Base-by-base conservation (phyloP, 2,113 vertebrate species). In the Solea solea region DNA sequence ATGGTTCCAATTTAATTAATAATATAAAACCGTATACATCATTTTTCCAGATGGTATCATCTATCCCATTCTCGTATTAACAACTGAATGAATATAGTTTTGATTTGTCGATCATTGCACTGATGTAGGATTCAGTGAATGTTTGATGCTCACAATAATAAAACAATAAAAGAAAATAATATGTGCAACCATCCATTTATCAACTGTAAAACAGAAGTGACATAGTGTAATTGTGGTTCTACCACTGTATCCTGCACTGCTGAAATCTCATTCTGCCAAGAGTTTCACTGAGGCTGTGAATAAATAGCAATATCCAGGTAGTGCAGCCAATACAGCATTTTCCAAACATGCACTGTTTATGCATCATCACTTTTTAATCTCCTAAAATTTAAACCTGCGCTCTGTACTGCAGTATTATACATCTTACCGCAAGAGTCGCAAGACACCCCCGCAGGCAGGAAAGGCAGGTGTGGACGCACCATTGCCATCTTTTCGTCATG, bases 341-440 rank as follows among this genome's bases (percentile, higher is more conserved):
- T 80, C 67, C 9, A 45, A 83, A 74, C 69, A 50, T 81, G 16
- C 11, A 9, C 69, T 71, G 72, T 85, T 78, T 86, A 80, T 80
- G 80, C 78, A 69, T 78, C 83, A 70, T 84, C 72, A 80, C 69
- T 83, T 85, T 84, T 72, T 60, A 63, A 66, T 74, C 61, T 72
- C 67, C 49, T 68, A 58, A 76, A 74, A 68, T 74, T 64, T 55
- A 73, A 80, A 75, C 51, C 49, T 69, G 40, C 64, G 51, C 65
- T 74, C 54, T 64, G 76, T 48, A 41, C 74, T 54, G 25, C 50
- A 57, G 34, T 65, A 78, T 85, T 69, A 62, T 81, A 60, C 34
- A 16, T 74, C 42, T 6, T 9, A 1, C 74, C 74, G 25, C 52
- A 81, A 76, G 80, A 84, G 66, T 71, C 21, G 9, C 72, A 52